phyloP scores from a whole-genome alignment of 2,113 vertebrate genomes.

The Tetrao urogallus region DNA sequence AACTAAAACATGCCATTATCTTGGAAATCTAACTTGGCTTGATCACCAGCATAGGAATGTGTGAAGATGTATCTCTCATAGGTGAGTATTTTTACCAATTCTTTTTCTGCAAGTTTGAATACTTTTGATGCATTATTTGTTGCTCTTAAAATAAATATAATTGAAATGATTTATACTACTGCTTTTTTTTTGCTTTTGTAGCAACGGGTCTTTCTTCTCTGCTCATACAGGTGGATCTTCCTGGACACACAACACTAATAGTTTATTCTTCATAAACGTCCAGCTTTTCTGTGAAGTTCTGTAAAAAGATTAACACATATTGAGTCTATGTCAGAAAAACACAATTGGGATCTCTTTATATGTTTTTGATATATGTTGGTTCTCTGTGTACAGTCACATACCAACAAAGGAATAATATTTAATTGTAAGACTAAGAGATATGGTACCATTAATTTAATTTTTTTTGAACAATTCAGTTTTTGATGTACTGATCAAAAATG shows the following conservation, averaged over 20 bases:
- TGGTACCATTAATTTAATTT: neutral
- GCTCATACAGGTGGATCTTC: neutral
- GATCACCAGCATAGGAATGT: neutral
- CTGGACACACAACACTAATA: neutral
- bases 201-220: neutral
- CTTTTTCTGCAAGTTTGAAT: neutral
- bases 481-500: neutral
- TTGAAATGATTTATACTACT: neutral
- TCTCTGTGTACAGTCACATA: neutral
- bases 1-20: neutral
- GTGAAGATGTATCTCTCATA: fast-evolving
- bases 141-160: neutral
- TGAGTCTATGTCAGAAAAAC: neutral
- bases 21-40: neutral
- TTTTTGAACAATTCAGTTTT: neutral
- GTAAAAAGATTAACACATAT: neutral
- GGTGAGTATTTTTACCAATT: neutral
- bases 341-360: neutral
- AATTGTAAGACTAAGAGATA: neutral
- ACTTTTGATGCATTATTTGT: neutral
- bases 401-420: neutral
- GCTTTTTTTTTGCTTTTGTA: neutral
- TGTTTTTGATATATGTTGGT: neutral
- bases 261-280: neutral
- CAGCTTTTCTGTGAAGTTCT: neutral